These are phyloP conservation scores for Atrina japonica DNA, from an alignment of 2,888 invertebrate species.

Conservation along the genomic window DNA sequence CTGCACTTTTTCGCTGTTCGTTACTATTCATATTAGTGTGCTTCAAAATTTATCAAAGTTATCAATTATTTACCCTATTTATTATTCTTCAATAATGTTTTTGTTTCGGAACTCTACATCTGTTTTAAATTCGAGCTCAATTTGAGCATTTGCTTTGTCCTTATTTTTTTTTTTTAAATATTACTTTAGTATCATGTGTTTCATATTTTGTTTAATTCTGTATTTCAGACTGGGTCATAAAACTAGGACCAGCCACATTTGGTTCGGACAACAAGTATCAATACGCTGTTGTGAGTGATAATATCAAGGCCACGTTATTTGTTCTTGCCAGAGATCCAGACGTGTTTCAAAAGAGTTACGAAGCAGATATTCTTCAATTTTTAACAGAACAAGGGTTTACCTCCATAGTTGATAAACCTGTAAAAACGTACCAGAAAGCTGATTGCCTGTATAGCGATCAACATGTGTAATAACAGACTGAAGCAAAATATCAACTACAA, in stretches of 20 bases:
- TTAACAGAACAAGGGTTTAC: conserved; percentile 55
- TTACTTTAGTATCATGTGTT: no score
- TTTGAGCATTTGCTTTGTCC: no score
- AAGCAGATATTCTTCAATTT: conserved; percentile 52
- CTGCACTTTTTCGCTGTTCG: no score
- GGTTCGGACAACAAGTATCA: conserved; percentile 56
- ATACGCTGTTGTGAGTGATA: conserved; percentile 62
- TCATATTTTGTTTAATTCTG: no score
- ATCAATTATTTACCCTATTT: no score
- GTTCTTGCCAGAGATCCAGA: conserved; percentile 61
- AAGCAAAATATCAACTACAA: no score
- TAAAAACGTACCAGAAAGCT: conserved; percentile 56
- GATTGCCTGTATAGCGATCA: conserved; percentile 59
- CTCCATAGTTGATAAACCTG: conserved; percentile 52
- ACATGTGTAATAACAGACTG: no score
- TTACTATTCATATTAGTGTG: no score
- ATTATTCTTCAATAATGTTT: no score
- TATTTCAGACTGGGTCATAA: conserved; percentile 65
- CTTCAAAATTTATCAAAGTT: no score
- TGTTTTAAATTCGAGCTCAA: no score
- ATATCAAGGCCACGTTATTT: conserved; percentile 59
- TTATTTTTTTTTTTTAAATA: neutral
- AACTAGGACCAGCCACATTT: conserved; percentile 59
- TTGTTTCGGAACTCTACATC: no score
- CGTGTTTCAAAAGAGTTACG: conserved; percentile 45